Percentiles rank a stretch among this genome's conserved stretches.
phyloP scores from a whole-genome alignment of 2,797 vertebrate genomes.

The Coregonus ussuriensis region DNA sequence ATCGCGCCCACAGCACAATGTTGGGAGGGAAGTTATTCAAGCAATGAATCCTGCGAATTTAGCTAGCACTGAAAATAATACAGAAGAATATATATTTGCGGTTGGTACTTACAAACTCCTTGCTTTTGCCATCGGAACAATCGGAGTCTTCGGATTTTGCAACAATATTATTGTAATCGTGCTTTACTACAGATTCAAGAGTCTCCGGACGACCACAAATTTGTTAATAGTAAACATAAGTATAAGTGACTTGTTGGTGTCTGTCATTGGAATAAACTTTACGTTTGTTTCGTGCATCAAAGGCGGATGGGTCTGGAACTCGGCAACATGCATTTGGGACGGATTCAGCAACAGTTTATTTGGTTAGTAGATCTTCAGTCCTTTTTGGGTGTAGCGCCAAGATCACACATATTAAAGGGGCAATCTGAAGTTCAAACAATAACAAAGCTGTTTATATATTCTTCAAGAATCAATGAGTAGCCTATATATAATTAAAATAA shows the following conservation, averaged over 20 bases:
- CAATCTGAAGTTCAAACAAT: slow-evolving; percentile 56
- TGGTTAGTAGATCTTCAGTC: slow-evolving; percentile 74
- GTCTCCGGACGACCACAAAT: slow-evolving; percentile 85
- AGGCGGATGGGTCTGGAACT: slow-evolving; percentile 85
- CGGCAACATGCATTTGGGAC: slow-evolving; percentile 88
- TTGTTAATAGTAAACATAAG: slow-evolving; percentile 87
- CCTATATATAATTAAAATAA: too few species aligned
- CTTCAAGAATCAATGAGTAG: too few species aligned
- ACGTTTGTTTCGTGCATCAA: slow-evolving; percentile 86
- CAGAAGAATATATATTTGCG: slow-evolving; percentile 71
- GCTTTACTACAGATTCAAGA: slow-evolving; percentile 84
- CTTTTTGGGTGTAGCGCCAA: neutral
- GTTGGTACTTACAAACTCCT: slow-evolving; percentile 83
- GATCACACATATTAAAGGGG: neutral
- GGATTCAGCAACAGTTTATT: slow-evolving; percentile 93
- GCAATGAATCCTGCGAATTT: slow-evolving; percentile 75
- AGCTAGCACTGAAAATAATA: slow-evolving; percentile 53
- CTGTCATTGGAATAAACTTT: slow-evolving; percentile 83
- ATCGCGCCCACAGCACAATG: slow-evolving; percentile 65
- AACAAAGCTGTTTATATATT: slow-evolving; percentile 57
- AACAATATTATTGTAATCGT: slow-evolving; percentile 84
- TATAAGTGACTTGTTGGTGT: slow-evolving; percentile 86
- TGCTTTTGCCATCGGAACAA: slow-evolving; percentile 81
- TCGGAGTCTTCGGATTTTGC: slow-evolving; percentile 84
- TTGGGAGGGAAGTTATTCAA: slow-evolving; percentile 34